Conservation (phyloP, 2,888 invertebrate species). For the Macropis europaea region DNA sequence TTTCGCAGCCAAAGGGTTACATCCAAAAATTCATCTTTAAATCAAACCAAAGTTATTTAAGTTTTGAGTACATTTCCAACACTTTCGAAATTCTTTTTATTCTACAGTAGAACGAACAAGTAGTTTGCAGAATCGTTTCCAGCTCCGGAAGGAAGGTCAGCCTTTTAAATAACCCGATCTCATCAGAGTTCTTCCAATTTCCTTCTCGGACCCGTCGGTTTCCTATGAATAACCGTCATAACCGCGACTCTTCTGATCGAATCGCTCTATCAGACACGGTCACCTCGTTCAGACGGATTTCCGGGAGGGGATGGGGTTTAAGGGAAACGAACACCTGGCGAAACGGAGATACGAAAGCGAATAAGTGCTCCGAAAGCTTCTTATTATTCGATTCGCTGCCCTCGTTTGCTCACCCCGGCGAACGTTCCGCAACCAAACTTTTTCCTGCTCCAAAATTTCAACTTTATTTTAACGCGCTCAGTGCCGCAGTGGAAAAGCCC, state of each 20-base stretch:
- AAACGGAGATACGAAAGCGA: background rate
- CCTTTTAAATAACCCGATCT: constrained; percentile 27
- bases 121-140: background rate
- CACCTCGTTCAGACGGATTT: background rate
- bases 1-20: too few species aligned
- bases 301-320: background rate
- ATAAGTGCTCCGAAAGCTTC: background rate
- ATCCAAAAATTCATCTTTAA: too few species aligned
- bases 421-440: background rate
- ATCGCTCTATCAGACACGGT: constrained; percentile 33
- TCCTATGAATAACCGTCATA: constrained; percentile 55
- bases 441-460: background rate
- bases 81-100: too few species aligned
- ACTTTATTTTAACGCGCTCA: too few species aligned
- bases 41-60: too few species aligned
- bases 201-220: constrained; percentile 20
- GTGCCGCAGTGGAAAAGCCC: too few species aligned
- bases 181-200: constrained; percentile 59
- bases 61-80: too few species aligned
- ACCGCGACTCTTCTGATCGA: constrained; percentile 59
- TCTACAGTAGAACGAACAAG: too few species aligned
- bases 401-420: background rate
- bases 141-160: constrained; percentile 16
- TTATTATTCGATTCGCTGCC: constrained; percentile 3
- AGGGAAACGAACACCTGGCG: background rate